A percentile compares a stretch with the other conserved stretches of the same genome.
Evolutionary conservation across 2,113 vertebrate genomes (phyloP).

Genomic region (Menura novaehollandiae): DNA sequence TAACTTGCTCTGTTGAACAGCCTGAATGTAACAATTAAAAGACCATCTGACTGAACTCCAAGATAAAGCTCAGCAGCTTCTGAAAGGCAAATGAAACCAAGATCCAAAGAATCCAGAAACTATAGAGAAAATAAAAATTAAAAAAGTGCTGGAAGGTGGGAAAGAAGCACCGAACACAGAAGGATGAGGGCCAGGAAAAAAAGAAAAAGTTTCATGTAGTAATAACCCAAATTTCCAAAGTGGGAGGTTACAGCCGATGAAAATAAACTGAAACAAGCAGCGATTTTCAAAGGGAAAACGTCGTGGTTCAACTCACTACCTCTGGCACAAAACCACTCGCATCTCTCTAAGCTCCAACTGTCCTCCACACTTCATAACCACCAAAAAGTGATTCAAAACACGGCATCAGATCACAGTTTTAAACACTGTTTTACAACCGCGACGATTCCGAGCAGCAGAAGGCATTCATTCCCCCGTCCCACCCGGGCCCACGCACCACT

Average conservation of each 20-base stretch:
- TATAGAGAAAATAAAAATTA: background rate
- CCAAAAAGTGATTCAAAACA: background rate
- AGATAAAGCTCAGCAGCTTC: background rate
- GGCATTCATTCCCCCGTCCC: background rate
- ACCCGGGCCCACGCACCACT: accelerated
- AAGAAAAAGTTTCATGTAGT: background rate
- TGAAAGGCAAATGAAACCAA: background rate
- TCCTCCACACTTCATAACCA: accelerated
- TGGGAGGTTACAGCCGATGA: background rate
- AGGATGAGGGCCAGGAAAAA: accelerated
- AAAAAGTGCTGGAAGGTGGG: background rate
- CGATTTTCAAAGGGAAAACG: background rate
- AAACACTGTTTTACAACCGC: accelerated
- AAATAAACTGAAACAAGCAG: background rate
- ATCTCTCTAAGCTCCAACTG: background rate
- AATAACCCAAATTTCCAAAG: background rate
- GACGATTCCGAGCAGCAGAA: background rate
- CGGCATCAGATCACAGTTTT: accelerated
- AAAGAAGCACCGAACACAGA: background rate
- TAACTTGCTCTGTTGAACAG: background rate
- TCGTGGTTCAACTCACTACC: background rate
- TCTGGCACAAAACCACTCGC: background rate
- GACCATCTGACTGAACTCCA: background rate
- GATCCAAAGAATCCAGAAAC: background rate
- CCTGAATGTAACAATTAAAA: background rate